A percentile compares a stretch with the other conserved stretches of the same genome.
Evolutionary conservation across 2,888 invertebrate genomes (phyloP).

Genomic region (Gymnocheta viridis): DNA sequence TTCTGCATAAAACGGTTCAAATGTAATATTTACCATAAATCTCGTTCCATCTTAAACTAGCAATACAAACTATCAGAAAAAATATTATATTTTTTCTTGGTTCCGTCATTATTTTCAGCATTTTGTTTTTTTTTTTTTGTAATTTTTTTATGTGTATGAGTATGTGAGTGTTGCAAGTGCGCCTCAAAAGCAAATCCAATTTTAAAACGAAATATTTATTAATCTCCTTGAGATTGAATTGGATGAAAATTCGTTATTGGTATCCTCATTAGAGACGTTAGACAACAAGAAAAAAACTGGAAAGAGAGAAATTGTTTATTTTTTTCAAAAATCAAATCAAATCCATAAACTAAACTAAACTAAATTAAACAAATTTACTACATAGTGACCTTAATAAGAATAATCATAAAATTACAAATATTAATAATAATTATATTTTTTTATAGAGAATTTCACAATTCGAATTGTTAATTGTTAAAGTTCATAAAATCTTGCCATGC

Average conservation of each 20-base stretch:
- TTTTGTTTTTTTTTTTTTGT: constrained; percentile 1
- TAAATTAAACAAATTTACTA: constrained; percentile 24
- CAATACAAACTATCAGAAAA: constrained; percentile 71
- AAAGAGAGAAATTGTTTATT: constrained; percentile 33
- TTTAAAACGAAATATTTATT: constrained; percentile 30
- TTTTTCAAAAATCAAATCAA: constrained; percentile 11
- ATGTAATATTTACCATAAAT: constrained; percentile 74
- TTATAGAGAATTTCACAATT: constrained; percentile 25
- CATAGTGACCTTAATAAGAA: constrained; percentile 72
- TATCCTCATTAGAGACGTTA: constrained; percentile 21
- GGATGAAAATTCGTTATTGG: constrained; percentile 34
- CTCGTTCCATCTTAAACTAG: constrained; percentile 72
- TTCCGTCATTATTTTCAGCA: constrained; percentile 58
- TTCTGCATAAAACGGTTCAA: background rate
- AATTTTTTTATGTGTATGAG: background rate
- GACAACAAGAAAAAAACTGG: constrained; percentile 30
- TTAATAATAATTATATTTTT: constrained; percentile 24
- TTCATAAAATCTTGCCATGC: constrained; percentile 67
- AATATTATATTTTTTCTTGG: constrained; percentile 60
- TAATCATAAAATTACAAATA: constrained; percentile 46
- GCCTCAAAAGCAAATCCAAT: constrained; percentile 19
- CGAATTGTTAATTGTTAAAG: constrained; percentile 67
- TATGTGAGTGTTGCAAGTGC: background rate
- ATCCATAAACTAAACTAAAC: constrained; percentile 1
- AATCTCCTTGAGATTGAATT: constrained; percentile 20